Evolutionary conservation across 2,113 vertebrate genomes (phyloP).

Genomic region (Oncorhynchus kisutch): DNA sequence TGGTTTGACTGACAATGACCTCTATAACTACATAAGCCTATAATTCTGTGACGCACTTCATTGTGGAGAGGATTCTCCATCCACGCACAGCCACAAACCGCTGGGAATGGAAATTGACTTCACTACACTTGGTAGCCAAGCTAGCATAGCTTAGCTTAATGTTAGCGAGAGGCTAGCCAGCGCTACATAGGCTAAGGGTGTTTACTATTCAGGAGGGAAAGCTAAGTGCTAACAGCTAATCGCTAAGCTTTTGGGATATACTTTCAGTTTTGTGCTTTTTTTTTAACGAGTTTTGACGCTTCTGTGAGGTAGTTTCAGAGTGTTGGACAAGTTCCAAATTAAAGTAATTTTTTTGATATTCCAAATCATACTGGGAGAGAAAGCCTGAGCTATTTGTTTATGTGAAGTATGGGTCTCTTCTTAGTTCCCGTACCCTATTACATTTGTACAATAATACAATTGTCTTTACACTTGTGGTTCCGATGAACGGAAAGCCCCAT

Average conservation of each 20-base stretch:
- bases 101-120: conserved; percentile 33
- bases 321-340: conserved; percentile 2
- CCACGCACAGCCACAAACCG: conserved; percentile 8
- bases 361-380: too few relatives aligned
- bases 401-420: too few relatives aligned
- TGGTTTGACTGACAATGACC: neutral
- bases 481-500: too few relatives aligned
- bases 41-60: conserved; percentile 35
- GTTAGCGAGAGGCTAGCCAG: conserved; percentile 12
- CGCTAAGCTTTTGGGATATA: conserved; percentile 38
- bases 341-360: neutral
- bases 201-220: conserved; percentile 40
- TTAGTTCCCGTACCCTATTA: too few relatives aligned
- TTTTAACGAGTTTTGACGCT: conserved; percentile 14
- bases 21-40: conserved; percentile 34
- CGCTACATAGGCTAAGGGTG: conserved; percentile 26
- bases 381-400: too few relatives aligned
- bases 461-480: too few relatives aligned
- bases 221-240: conserved; percentile 20
- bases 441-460: too few relatives aligned
- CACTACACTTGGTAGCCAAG: conserved; percentile 29
- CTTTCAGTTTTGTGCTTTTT: conserved; percentile 41
- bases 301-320: conserved; percentile 33
- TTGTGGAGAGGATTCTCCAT: conserved; percentile 29
- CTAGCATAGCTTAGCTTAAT: conserved; percentile 20